Percentiles rank a stretch among this genome's conserved stretches.
These are phyloP conservation scores for Octonoba sinensis DNA, from an alignment of 2,888 invertebrate species.

Conservation along the genomic window DNA sequence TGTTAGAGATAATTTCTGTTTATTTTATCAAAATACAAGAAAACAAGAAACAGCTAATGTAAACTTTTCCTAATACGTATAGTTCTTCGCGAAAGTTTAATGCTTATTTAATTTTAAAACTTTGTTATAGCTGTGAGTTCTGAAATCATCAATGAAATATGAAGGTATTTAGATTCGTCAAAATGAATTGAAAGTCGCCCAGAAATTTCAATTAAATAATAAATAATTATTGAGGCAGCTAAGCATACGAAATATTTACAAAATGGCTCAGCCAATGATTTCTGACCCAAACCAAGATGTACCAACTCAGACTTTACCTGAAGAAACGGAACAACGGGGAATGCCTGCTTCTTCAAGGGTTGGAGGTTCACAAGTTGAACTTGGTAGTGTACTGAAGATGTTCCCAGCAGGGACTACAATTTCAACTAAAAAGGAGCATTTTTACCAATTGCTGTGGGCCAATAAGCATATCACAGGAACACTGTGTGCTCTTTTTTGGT, in stretches of 20 bases:
- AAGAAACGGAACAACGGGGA: constrained; percentile 7
- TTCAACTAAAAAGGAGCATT: constrained; percentile 55
- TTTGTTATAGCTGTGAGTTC: no score
- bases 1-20: no score
- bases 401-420: constrained; percentile 39
- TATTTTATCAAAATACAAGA: no score
- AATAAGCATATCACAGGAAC: constrained; percentile 71
- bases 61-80: no score
- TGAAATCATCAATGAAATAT: no score
- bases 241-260: not conserved
- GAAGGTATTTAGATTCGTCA: no score
- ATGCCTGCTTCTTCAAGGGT: constrained; percentile 12
- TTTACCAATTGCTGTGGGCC: constrained; percentile 69
- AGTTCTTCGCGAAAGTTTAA: no score
- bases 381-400: constrained; percentile 29
- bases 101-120: no score
- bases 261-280: constrained; percentile 31
- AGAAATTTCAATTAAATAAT: no score
- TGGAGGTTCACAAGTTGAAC: constrained; percentile 37
- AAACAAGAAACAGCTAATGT: no score
- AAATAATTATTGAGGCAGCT: no score
- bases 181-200: no score
- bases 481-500: constrained; percentile 73
- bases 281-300: constrained; percentile 18
- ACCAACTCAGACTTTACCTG: constrained; percentile 11